Evolutionary conservation across 1,140 invertebrate species (phyloP).

Genomic region (Mylabris phalerata): DNA sequence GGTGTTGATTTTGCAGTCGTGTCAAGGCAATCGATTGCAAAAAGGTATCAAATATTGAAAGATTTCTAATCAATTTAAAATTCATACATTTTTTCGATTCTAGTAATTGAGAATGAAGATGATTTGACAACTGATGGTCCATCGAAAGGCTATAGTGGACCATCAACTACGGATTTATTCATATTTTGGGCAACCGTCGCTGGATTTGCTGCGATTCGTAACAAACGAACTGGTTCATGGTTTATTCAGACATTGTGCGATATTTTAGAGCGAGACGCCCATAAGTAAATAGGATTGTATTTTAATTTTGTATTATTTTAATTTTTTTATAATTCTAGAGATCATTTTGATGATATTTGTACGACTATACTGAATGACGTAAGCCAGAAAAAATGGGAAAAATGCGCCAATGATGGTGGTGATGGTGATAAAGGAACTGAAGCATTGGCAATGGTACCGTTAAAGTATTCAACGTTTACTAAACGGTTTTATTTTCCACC

Average conservation of each 20-base stretch:
- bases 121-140: slow-evolving; percentile 5
- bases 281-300: too few relatives aligned
- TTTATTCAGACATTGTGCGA: slow-evolving; percentile 65
- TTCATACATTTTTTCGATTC: neutral
- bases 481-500: slow-evolving; percentile 5
- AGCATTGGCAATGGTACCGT: neutral
- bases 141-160: slow-evolving; percentile 44
- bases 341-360: slow-evolving; percentile 32
- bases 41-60: slow-evolving; percentile 19
- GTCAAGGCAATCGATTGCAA: slow-evolving; percentile 32
- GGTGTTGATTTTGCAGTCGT: slow-evolving; percentile 34
- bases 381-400: slow-evolving; percentile 21
- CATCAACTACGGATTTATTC: slow-evolving; percentile 63
- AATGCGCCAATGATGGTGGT: too few relatives aligned
- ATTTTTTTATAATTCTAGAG: slow-evolving; percentile 12
- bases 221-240: slow-evolving; percentile 64
- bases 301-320: slow-evolving; percentile 20
- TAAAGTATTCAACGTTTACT: neutral
- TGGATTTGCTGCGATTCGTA: slow-evolving; percentile 68
- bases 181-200: slow-evolving; percentile 66
- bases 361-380: slow-evolving; percentile 22
- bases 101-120: slow-evolving; percentile 9
- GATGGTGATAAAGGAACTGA: slow-evolving; percentile 1
- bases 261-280: slow-evolving; percentile 46
- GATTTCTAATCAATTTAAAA: neutral